Conservation (phyloP, 2,113 vertebrate species). For the Neotragus pygmaeus region DNA sequence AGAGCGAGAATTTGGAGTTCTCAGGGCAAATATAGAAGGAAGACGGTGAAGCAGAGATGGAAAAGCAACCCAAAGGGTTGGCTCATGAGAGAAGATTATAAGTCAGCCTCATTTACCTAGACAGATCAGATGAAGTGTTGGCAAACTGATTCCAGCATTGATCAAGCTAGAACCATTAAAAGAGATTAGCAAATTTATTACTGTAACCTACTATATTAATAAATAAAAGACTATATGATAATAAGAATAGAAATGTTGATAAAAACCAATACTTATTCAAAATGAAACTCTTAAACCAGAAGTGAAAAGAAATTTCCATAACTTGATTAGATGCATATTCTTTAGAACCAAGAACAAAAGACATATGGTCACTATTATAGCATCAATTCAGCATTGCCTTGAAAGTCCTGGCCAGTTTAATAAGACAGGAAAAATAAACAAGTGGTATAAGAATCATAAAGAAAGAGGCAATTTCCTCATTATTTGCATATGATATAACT, state of each 20-base stretch:
- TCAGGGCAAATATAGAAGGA: not conserved
- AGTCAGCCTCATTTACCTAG: not conserved
- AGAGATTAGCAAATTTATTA: not conserved
- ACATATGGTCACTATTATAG: not conserved
- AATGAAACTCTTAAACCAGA: not conserved
- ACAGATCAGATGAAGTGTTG: not conserved
- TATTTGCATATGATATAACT: not conserved
- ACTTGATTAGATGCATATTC: not conserved
- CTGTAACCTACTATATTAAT: not conserved
- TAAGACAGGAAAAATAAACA: not conserved
- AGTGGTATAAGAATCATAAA: not conserved
- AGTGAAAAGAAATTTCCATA: not conserved
- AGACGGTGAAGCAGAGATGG: not conserved
- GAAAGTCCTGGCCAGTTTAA: not conserved
- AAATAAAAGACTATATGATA: not conserved
- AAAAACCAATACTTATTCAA: not conserved
- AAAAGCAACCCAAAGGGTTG: not conserved
- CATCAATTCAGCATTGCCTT: not conserved
- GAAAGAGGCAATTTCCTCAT: not conserved
- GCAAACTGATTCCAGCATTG: not conserved
- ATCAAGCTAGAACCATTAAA: not conserved
- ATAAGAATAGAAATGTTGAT: not conserved
- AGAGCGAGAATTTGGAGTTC: not conserved
- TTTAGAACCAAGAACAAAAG: not conserved
- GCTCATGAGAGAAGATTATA: not conserved